Base-by-base conservation (phyloP, 2,113 vertebrate species). In the Synodontis membranacea region DNA sequence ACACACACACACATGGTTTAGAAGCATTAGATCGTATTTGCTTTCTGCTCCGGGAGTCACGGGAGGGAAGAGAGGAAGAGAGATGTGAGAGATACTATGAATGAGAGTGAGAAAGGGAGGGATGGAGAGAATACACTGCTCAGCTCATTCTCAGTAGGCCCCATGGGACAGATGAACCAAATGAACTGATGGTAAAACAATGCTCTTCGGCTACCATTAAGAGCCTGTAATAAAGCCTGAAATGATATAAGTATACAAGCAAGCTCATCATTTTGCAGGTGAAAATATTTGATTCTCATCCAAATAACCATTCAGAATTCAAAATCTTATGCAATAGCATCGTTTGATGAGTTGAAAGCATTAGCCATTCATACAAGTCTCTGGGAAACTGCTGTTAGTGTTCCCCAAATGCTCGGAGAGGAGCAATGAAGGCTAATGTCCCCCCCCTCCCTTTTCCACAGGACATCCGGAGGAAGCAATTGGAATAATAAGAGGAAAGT, bases 11-110 rank as follows among this genome's bases (percentile, higher is more conserved):
- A 74, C 70, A 74, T 39, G 74, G 31, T 50, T 31, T 52, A 85
- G 8, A 66, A 15, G 39, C 31, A 75, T 39, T 39, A 23, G 23
- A 31, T 64, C 42, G 52, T 83, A 96, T 94, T 94, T 90, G 95
- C 95, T 96, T 96, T 95, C 96, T 96, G 95, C 95, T 91, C 92
- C 89, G 91, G 88, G 92, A 91, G 89, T 95, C 95, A 96, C 74
- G 94, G 92, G 91, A 28, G 39, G 76, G 80, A 68, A 68, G 62
- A 9, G 44, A 74, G 50, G n/a, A 85, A 72, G 58, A 68, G 62
- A 9, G 44, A 74, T 42, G n/a, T 83, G 54, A 62, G 84, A 78
- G 76, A 86, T 34, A 84, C 66, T 28, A 37, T 66, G 85, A 70
- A 42, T 74, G 37, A 82, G 42, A 68, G 84, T 70, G 75, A 64